Percentiles rank a stretch among this genome's conserved stretches.
Evolutionary conservation across 2,888 invertebrate species (phyloP).

Genomic region (Cinara cedri): DNA sequence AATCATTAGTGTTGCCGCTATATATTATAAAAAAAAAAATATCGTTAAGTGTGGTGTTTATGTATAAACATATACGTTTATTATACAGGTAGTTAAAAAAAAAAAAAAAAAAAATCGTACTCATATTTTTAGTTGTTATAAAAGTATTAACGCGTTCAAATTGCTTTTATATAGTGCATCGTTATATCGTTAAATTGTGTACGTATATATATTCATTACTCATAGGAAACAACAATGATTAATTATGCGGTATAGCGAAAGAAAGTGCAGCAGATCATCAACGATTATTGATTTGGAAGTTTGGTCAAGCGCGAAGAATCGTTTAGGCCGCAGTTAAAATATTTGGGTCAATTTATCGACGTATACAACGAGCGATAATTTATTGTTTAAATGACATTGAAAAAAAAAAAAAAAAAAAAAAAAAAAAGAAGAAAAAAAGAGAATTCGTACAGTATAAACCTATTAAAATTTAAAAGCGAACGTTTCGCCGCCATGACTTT

Average conservation of each 20-base stretch:
- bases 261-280: slow-evolving; percentile 25
- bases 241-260: slow-evolving; percentile 12
- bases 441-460: too few species aligned
- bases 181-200: not conserved
- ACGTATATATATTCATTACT: not conserved
- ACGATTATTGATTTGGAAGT: slow-evolving; percentile 28
- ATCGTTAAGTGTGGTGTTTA: too few species aligned
- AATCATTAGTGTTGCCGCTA: too few species aligned
- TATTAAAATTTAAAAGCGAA: too few species aligned
- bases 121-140: not conserved
- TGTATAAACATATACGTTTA: too few species aligned
- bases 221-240: slow-evolving; percentile 24
- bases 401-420: slow-evolving; percentile 23
- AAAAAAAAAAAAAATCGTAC: not conserved
- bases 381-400: slow-evolving; percentile 1
- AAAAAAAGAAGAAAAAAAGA: too few species aligned
- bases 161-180: not conserved
- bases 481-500: too few species aligned
- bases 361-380: not conserved
- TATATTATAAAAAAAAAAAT: too few species aligned
- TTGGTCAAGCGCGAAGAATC: slow-evolving; percentile 37
- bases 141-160: not conserved
- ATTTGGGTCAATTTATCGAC: slow-evolving; percentile 35
- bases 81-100: not conserved
- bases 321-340: slow-evolving; percentile 32